phyloP scores from a whole-genome alignment of 2,888 invertebrate species.

The Lasioglossum oenotherae region DNA sequence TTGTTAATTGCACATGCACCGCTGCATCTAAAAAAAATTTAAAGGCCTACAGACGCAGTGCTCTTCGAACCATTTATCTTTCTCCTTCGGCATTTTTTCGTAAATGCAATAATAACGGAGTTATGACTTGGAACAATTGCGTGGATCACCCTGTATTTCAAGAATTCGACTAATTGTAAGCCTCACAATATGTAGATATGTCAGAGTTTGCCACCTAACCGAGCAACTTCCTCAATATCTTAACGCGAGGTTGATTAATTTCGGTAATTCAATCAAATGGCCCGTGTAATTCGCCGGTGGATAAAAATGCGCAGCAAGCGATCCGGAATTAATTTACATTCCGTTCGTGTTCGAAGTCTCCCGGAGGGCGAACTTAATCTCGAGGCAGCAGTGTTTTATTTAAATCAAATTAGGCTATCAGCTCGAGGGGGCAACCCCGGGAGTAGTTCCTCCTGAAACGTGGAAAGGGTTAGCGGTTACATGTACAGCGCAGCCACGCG shows the following conservation, averaged over 20 bases:
- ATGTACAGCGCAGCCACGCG: neutral
- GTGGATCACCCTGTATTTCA: too few species aligned
- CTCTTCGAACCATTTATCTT: too few species aligned
- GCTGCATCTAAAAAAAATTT: too few species aligned
- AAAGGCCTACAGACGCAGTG: too few species aligned
- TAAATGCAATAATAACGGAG: too few species aligned
- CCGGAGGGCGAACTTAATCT: constrained; percentile 30
- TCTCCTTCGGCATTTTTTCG: too few species aligned
- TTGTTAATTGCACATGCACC: too few species aligned
- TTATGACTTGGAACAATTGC: too few species aligned
- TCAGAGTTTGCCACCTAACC: neutral
- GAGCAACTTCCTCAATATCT: neutral
- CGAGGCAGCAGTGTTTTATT: constrained; percentile 24
- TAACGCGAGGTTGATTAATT: neutral
- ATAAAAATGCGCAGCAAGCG: neutral
- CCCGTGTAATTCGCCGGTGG: neutral
- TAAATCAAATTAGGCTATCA: constrained; percentile 30
- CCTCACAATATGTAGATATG: too few species aligned
- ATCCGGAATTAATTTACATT: constrained; percentile 6
- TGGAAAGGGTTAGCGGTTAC: constrained; percentile 33
- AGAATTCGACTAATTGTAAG: too few species aligned
- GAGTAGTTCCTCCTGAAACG: neutral
- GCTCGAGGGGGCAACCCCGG: neutral
- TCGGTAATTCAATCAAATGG: neutral
- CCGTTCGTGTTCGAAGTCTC: constrained; percentile 13